phyloP scores from a whole-genome alignment of 2,888 invertebrate species.

The Epinotia bilunana region DNA sequence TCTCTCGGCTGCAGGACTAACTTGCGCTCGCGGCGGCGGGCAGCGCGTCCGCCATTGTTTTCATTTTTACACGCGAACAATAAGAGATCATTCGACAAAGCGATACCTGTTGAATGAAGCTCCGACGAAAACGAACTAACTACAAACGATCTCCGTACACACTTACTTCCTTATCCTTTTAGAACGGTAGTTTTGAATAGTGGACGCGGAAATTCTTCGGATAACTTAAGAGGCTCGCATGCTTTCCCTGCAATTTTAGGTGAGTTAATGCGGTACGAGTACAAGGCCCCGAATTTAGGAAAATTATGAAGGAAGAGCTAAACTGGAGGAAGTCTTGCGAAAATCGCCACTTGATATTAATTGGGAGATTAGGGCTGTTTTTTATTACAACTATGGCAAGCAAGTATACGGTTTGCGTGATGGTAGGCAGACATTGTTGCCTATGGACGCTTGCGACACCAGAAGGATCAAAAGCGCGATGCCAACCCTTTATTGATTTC shows the following conservation, averaged over 20 bases:
- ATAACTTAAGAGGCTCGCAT: slow-evolving; percentile 26
- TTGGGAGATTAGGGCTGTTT: too few relatives aligned
- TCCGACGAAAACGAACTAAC: slow-evolving; percentile 2
- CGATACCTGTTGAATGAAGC: slow-evolving; percentile 39
- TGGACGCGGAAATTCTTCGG: slow-evolving; percentile 35
- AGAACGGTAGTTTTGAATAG: slow-evolving; percentile 9
- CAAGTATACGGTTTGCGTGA: too few relatives aligned
- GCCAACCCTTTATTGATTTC: too few relatives aligned
- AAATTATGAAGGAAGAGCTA: background rate
- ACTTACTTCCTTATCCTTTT: background rate
- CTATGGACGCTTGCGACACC: too few relatives aligned
- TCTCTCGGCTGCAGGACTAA: slow-evolving; percentile 16
- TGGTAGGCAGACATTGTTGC: too few relatives aligned
- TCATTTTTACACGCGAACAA: slow-evolving; percentile 44
- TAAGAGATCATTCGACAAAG: slow-evolving; percentile 45
- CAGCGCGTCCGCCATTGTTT: slow-evolving; percentile 43
- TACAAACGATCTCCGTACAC: background rate
- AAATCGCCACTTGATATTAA: too few relatives aligned
- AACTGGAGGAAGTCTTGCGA: background rate
- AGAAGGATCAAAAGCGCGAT: too few relatives aligned
- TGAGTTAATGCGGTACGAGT: slow-evolving; percentile 1
- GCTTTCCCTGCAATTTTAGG: slow-evolving; percentile 22
- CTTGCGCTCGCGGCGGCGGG: slow-evolving; percentile 37
- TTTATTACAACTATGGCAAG: too few relatives aligned
- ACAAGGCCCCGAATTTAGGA: background rate